Evolutionary conservation across 2,113 vertebrate genomes (phyloP).

Genomic region (Mastomys coucha): DNA sequence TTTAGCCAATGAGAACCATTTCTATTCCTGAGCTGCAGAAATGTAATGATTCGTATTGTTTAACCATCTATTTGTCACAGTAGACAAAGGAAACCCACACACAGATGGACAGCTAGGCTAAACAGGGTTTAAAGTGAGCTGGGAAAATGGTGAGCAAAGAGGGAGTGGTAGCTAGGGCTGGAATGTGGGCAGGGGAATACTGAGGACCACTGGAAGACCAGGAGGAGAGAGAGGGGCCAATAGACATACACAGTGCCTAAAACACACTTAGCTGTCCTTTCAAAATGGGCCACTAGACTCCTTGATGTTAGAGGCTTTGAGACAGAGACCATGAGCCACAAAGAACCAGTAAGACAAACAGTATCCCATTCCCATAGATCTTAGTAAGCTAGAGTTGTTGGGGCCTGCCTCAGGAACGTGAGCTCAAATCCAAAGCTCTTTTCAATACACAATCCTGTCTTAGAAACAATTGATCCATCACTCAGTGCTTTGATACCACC

Average conservation of each 20-base stretch:
- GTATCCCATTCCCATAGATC: not conserved
- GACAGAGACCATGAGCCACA: not conserved
- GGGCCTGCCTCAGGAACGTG: not conserved
- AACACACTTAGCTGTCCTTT: not conserved
- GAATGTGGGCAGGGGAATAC: not conserved
- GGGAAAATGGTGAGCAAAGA: not conserved
- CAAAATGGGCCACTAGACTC: not conserved
- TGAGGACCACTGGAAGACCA: not conserved
- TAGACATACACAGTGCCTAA: not conserved
- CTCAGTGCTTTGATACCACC: not conserved
- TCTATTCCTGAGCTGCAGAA: conserved; percentile 31
- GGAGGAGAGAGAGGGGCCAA: not conserved
- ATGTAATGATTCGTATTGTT: not conserved
- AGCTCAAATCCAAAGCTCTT: not conserved
- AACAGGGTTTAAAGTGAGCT: not conserved
- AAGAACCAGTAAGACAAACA: not conserved
- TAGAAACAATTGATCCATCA: not conserved
- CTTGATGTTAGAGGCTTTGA: not conserved
- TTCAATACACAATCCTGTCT: not conserved
- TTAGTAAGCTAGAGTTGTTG: not conserved
- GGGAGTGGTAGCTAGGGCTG: not conserved
- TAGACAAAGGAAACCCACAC: not conserved
- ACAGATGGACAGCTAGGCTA: not conserved
- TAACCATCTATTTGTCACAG: not conserved
- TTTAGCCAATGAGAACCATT: not conserved